These are phyloP conservation scores for Nudaria mundana DNA, from an alignment of 2,888 invertebrate genomes.

Conservation along the genomic window DNA sequence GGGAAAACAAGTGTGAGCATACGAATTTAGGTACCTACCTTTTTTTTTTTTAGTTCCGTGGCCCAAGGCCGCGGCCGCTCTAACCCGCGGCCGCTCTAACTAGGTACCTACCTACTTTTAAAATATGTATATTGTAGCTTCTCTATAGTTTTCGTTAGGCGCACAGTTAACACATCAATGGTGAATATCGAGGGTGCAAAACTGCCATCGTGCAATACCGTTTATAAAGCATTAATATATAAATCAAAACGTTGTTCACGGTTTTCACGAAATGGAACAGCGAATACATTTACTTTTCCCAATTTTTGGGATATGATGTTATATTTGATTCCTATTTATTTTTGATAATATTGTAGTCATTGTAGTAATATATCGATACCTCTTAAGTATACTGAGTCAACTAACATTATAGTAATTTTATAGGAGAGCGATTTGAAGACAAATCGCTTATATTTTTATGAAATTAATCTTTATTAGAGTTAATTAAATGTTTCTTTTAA, in stretches of 20 bases:
- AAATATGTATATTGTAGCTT: neutral
- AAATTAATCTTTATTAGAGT: neutral
- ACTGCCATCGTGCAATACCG: slow-evolving; percentile 37
- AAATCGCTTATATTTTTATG: too few relatives aligned
- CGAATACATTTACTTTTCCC: slow-evolving; percentile 14
- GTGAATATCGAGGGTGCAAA: slow-evolving; percentile 39
- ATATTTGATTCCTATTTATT: neutral
- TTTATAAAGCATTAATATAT: slow-evolving; percentile 47
- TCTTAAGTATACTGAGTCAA: too few relatives aligned
- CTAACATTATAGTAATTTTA: too few relatives aligned
- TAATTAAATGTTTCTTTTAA: too few relatives aligned
- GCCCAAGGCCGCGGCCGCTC: too few relatives aligned
- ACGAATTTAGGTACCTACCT: too few relatives aligned
- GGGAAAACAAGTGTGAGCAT: too few relatives aligned
- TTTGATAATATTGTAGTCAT: neutral
- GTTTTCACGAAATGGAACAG: slow-evolving; percentile 19
- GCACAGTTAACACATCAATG: slow-evolving; percentile 39
- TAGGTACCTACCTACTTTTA: too few relatives aligned
- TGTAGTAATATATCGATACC: too few relatives aligned
- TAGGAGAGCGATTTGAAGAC: too few relatives aligned
- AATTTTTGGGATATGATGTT: slow-evolving; percentile 10
- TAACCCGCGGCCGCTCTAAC: too few relatives aligned
- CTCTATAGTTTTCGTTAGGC: slow-evolving; percentile 33
- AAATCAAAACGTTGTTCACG: slow-evolving; percentile 32
- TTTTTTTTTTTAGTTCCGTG: too few relatives aligned